Percentiles rank a stretch among this genome's conserved stretches.
Evolutionary conservation across 2,797 vertebrate species (phyloP).

Genomic region (Knipowitschia caucasica): DNA sequence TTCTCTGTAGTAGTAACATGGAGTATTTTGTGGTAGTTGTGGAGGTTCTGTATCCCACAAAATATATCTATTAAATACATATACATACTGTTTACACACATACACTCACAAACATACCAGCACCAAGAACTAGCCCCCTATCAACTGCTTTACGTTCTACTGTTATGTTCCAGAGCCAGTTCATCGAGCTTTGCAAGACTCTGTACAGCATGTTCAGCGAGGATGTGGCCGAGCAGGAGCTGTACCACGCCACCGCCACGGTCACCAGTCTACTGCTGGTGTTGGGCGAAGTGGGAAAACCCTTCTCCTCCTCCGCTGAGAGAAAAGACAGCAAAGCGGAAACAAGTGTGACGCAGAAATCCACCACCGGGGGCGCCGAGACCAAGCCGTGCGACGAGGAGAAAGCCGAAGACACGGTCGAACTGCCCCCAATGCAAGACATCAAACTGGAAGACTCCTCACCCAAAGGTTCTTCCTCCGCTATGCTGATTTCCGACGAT

Average conservation of each 20-base stretch:
- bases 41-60: too few species aligned
- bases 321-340: conserved; percentile 50
- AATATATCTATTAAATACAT: too few species aligned
- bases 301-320: conserved; percentile 71
- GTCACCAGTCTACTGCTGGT: conserved; percentile 95
- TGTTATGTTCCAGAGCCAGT: conserved; percentile 82
- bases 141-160: too few species aligned
- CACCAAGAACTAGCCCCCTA: too few species aligned
- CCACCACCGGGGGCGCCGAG: conserved; percentile 1
- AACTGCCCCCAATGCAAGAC: conserved; percentile 85
- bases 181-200: conserved; percentile 96
- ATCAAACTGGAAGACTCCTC: conserved; percentile 93
- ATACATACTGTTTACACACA: not conserved
- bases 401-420: conserved; percentile 30
- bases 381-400: conserved; percentile 17
- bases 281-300: conserved; percentile 95
- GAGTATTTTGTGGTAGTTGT: too few species aligned
- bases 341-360: conserved; percentile 19
- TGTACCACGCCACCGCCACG: conserved; percentile 93
- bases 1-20: too few species aligned
- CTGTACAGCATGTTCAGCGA: conserved; percentile 99
- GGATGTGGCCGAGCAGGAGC: conserved; percentile 89
- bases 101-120: not conserved
- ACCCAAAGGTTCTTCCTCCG: conserved; percentile 86
- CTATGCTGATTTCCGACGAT: conserved; percentile 93